Percentiles rank a stretch among this genome's conserved stretches.
Conservation (phyloP, 2,113 vertebrate genomes). For the Caranx melampygus region DNA sequence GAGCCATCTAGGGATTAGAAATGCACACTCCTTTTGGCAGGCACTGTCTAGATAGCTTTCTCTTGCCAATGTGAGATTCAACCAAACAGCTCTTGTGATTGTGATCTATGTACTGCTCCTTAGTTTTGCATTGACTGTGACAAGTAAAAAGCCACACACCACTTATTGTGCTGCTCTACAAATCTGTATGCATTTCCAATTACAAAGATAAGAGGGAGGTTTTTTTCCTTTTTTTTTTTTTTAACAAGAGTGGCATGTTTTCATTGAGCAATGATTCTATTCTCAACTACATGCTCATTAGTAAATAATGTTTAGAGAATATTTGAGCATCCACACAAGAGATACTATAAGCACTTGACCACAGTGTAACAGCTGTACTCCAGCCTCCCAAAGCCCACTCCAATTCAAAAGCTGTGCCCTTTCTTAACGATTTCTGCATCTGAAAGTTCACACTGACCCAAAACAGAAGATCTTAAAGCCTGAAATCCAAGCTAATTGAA, state of each 20-base stretch:
- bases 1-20: constrained; percentile 83
- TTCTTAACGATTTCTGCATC: constrained; percentile 43
- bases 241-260: constrained; percentile 5
- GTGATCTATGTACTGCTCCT: constrained; percentile 76
- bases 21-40: constrained; percentile 79
- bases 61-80: constrained; percentile 76
- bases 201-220: constrained; percentile 26
- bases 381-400: constrained; percentile 1
- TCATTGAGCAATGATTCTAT: constrained; percentile 17
- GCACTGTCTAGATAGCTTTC: constrained; percentile 81
- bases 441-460: constrained; percentile 65
- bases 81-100: constrained; percentile 78
- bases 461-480: constrained; percentile 57
- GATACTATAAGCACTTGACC: constrained; percentile 1
- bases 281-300: constrained; percentile 33
- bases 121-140: constrained; percentile 77
- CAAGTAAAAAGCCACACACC: constrained; percentile 62
- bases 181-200: constrained; percentile 61
- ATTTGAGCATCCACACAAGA: background rate
- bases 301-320: constrained; percentile 12
- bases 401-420: constrained; percentile 11
- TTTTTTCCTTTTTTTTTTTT: constrained; percentile 13
- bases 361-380: background rate
- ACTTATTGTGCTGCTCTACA: constrained; percentile 43
- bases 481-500: constrained; percentile 63